A percentile compares a stretch with the other conserved stretches of the same genome.
phyloP scores from a whole-genome alignment of 1,140 invertebrate genomes.

The Danaus melanippus region DNA sequence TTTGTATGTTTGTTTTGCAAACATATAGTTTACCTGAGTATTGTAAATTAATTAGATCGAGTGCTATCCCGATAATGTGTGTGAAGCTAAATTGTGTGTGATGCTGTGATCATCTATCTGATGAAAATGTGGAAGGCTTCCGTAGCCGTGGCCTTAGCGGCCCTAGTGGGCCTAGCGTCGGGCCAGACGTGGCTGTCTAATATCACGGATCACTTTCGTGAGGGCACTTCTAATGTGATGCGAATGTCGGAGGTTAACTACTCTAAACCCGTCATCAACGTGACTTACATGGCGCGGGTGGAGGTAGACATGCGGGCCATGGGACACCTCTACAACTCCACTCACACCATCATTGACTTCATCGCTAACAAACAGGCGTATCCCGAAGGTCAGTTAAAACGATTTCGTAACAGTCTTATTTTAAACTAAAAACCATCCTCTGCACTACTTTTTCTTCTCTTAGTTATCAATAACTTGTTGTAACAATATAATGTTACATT shows the following conservation, averaged over 20 bases:
- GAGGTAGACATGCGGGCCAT: slow-evolving; percentile 78
- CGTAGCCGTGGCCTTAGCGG: slow-evolving; percentile 25
- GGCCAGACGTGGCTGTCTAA: slow-evolving; percentile 33
- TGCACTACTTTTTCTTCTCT: background rate
- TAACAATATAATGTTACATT: background rate
- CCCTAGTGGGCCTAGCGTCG: slow-evolving; percentile 21
- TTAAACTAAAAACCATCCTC: too few relatives aligned
- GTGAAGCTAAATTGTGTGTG: slow-evolving; percentile 13
- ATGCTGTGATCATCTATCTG: slow-evolving; percentile 25
- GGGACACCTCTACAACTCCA: slow-evolving; percentile 78
- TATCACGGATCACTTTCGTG: slow-evolving; percentile 39
- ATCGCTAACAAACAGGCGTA: slow-evolving; percentile 63
- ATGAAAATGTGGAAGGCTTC: slow-evolving; percentile 13
- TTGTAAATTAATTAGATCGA: slow-evolving; percentile 10
- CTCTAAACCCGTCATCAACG: slow-evolving; percentile 57
- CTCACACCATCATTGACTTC: slow-evolving; percentile 75
- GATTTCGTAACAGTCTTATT: too few relatives aligned
- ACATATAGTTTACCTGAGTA: slow-evolving; percentile 38
- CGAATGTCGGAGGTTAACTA: slow-evolving; percentile 54
- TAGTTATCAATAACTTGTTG: background rate
- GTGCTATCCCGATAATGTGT: slow-evolving; percentile 12
- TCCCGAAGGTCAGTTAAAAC: slow-evolving; percentile 52
- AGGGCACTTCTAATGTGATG: slow-evolving; percentile 45
- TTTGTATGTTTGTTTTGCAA: slow-evolving; percentile 59
- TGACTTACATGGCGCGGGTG: slow-evolving; percentile 73